These are phyloP conservation scores for Apeltes quadracus DNA, from an alignment of 2,113 vertebrate genomes.

Conservation along the genomic window DNA sequence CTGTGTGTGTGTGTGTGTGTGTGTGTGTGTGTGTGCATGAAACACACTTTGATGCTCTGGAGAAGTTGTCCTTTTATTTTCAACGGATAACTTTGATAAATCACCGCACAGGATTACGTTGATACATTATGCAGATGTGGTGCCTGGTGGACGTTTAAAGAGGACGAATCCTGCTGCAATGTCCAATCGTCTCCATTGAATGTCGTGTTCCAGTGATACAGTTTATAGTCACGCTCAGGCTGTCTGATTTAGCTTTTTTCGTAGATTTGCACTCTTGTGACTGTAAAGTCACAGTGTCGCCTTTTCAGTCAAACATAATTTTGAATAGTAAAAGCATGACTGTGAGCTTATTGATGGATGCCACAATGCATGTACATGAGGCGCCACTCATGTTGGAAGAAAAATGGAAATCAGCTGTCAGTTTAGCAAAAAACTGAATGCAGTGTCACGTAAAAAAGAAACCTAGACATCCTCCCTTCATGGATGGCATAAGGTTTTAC, in stretches of 20 bases:
- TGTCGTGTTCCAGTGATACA: not conserved
- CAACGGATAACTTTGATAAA: conserved; percentile 27
- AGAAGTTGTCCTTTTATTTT: conserved; percentile 28
- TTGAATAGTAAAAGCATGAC: not conserved
- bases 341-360: not conserved
- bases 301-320: not conserved
- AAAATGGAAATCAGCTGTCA: not conserved
- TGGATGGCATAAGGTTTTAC: not conserved
- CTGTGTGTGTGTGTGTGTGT: conserved; percentile 2
- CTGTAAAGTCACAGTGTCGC: not conserved
- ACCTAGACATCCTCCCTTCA: not conserved
- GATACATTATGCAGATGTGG: conserved; percentile 5
- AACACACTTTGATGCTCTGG: not conserved
- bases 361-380: not conserved
- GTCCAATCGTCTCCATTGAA: not conserved
- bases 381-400: not conserved
- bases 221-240: not conserved
- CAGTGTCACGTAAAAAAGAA: not conserved
- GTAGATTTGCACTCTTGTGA: not conserved
- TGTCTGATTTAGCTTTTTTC: not conserved
- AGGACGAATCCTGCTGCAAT: not conserved
- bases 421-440: not conserved
- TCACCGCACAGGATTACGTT: conserved; percentile 14
- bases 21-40: not conserved
- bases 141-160: conserved; percentile 4